Evolutionary conservation across 2,797 vertebrate genomes (phyloP), one percentile per base, ranked within the genome.

Genomic region (Echeneis naucrates): DNA sequence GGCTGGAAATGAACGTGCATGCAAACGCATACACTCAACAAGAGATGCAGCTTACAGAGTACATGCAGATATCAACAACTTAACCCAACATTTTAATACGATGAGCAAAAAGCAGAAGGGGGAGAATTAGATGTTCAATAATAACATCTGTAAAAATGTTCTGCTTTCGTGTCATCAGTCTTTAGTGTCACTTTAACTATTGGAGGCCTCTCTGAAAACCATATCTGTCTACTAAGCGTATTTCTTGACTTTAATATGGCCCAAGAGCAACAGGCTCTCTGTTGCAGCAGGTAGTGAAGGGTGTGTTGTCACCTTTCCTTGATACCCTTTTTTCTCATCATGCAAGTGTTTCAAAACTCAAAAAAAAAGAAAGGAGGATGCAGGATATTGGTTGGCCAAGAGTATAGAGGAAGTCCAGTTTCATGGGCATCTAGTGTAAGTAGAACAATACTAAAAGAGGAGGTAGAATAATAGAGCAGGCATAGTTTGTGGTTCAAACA

Each of bases 261-360:
- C 2, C 10, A 37, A 64, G 71, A 73, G 68, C 54, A 76, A 38
- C 48, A 37, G 40, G 44, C 54, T 73, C 16, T 42, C 64, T 73
- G 32, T 53, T 57, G 44, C 57, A 53, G 19, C 14, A 52, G 32
- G 17, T 66, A 48, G 54, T 0, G 13, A 58, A 54, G 40, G n/a
- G 19, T 17, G 19, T 7, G 45, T 60, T 33, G 27, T n/a, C 30
- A 50, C 38, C 14, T 23, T 16, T 65, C 72, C 72, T 69, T 70
- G 40, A 73, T 50, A 24, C 1, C 10, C 13, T 23, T 9, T 37
- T n/a, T 37, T 21, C 12, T 32, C 21, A 12, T n/a, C 23, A 8
- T 4, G 1, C 21, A 7, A 54, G 17, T 56, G 13, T 6, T 26
- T 73, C 3, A 61, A 11, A n/a, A n/a, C n/a, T n/a, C n/a, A n/a